Base-by-base conservation (phyloP, 1,140 invertebrate genomes). In the Elymnias hypermnestra region DNA sequence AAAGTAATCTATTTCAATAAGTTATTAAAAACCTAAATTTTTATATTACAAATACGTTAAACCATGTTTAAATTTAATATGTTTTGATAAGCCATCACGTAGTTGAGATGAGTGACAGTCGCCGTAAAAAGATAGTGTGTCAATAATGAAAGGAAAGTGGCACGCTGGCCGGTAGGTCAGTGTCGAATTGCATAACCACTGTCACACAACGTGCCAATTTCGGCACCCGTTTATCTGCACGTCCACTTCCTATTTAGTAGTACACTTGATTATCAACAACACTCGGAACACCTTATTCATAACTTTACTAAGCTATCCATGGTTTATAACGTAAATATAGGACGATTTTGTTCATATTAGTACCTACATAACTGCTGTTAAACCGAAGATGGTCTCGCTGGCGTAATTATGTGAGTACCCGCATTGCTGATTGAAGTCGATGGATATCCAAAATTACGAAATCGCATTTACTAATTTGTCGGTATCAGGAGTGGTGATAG, bases 91-190 rank as follows among this genome's bases (percentile, higher is more conserved):
- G 7, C 10, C 18, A 38, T 35, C 38, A 40, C 28, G 38, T 49
- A 36, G 12, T 13, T 26, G 15, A 36, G 17, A 22, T 5, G 17
- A 43, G 39, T 43, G 47, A 50, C 29, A 50, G 40, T 61, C 46
- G 56, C 62, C 64, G 55, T 62, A 58, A 65, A 65, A 64, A 71
- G 68, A 77, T 76, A 61, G 70, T 75, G 71, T 77, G 75, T 81
- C 74, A 74, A 81, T 74, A 83, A 72, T 71, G 72, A 79, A 76
- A 79, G 64, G 76, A 77, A 83, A 83, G 79, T 81, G 61, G 74
- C 66, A 65, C 78, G 63, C 59, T 44, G 63, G 63, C 49, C 53
- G 67, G 70, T 82, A 69, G 79, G 79, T 82, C 79, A 83, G 75
- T 83, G 79, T 81, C 79, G 76, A 48, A 47, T 82, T 82, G 70